Evolutionary conservation across 2,797 vertebrate species (phyloP).

Genomic region (Molossus alvarezi): DNA sequence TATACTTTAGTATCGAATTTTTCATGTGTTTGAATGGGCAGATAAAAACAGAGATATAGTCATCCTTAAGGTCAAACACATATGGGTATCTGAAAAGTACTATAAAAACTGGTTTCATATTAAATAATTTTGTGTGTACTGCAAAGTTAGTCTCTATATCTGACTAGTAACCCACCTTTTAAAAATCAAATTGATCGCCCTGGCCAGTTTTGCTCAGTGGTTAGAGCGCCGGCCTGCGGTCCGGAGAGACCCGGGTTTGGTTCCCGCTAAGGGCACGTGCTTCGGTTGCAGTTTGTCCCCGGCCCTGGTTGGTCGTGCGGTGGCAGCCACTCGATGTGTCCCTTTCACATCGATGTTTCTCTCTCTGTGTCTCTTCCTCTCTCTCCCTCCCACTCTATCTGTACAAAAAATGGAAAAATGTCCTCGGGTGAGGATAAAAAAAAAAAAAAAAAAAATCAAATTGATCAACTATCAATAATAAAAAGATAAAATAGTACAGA

Average conservation of each 20-base stretch:
- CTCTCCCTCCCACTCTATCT: too few species aligned
- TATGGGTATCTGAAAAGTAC: background rate
- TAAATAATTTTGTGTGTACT: slow-evolving; percentile 4
- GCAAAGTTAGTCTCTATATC: background rate
- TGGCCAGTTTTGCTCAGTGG: too few species aligned
- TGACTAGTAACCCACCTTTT: slow-evolving; percentile 1
- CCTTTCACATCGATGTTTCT: too few species aligned
- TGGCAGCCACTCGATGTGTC: too few species aligned
- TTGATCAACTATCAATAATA: slow-evolving; percentile 18
- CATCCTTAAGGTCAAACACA: background rate
- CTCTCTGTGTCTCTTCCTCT: too few species aligned
- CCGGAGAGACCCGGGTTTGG: too few species aligned
- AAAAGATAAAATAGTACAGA: background rate
- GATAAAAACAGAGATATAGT: background rate
- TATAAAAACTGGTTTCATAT: background rate
- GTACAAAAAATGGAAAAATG: too few species aligned
- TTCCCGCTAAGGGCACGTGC: too few species aligned
- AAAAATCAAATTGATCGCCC: slow-evolving; percentile 59
- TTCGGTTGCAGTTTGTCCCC: too few species aligned
- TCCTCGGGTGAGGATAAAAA: too few species aligned
- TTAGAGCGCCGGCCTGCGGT: too few species aligned
- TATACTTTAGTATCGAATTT: background rate
- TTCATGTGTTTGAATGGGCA: slow-evolving; percentile 27
- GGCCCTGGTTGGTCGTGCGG: too few species aligned
- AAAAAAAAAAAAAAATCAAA: slow-evolving; percentile 66